Base-by-base conservation (phyloP, 1,140 invertebrate genomes). In the Meloidogyne hapla region DNA sequence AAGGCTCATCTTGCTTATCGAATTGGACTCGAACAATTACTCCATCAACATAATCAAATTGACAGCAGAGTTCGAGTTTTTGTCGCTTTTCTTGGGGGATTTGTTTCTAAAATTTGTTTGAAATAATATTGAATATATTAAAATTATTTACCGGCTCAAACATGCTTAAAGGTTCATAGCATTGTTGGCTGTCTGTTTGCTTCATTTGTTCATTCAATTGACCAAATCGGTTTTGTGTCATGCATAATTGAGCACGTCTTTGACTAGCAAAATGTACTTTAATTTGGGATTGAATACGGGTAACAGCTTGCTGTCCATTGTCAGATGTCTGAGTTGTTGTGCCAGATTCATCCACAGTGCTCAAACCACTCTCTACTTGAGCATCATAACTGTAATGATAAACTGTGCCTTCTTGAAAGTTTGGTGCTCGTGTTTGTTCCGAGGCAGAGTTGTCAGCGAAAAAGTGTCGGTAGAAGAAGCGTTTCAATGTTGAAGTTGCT, bases 1-100 rank as follows among this genome's bases (percentile, higher is more conserved):
- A 88, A 9, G 78, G 33, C 9, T 78, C 68, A n/a, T 88, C 87
- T 38, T 66, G 64, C 13, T 75, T 69, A 33, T 73, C 77, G 33
- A 33, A 33, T 26, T 74, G 42, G n/a, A 79, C 61, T 18, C 68
- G 63, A 18, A 80, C 77, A 26, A 79, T 33, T 21, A 79, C 63
- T 13, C 78, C 77, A 18, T 77, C 75, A 23, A 45, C 64, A 45
- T 68, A 69, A 63, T 45, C 63, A 69, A 80, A 80, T 25, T 82
- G 62, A 56, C 77, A 42, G 12, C 76, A 28, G 9, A 63, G 15
- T 21, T 71, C 28, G 6, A 71, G 69, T 23, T 78, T 42, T 15
- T 12, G 69, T 56, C 18, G 33, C 4, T 28, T 40, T 25, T 40
- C 26, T 25, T 26, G 28, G 28, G 69, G 77, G 21, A 71, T 71